These are phyloP conservation scores for Heptranchias perlo DNA, from an alignment of 2,113 vertebrate genomes.

Conservation along the genomic window DNA sequence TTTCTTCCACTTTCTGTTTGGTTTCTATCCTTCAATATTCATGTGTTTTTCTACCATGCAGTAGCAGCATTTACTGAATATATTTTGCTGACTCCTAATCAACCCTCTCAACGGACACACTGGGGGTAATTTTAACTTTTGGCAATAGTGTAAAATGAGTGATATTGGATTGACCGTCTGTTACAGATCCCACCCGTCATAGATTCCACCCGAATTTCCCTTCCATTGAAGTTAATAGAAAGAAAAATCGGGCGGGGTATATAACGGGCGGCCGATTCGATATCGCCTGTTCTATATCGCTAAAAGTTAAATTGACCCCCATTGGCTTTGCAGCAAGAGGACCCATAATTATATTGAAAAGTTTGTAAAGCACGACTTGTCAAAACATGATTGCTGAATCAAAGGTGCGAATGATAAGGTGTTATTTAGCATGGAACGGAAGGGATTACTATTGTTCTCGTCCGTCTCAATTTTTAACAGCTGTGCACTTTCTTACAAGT, in stretches of 20 bases:
- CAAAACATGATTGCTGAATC: neutral
- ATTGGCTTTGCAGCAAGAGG: neutral
- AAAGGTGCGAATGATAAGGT: conserved; percentile 53
- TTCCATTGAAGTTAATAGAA: neutral
- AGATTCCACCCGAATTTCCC: conserved; percentile 1
- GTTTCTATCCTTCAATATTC: conserved; percentile 1
- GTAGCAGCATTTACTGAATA: neutral
- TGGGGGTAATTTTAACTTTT: conserved; percentile 30
- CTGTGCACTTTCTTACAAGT: conserved; percentile 92
- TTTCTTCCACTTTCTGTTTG: neutral
- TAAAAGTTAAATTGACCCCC: neutral
- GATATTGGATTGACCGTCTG: neutral
- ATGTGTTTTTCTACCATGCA: neutral
- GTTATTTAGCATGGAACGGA: conserved; percentile 73
- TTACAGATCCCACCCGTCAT: neutral
- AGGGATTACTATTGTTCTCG: conserved; percentile 64
- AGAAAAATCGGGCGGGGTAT: neutral
- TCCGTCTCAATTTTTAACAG: conserved; percentile 75
- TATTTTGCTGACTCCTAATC: neutral
- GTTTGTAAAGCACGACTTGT: neutral
- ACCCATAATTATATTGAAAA: neutral
- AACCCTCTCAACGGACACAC: no score
- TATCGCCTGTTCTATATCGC: neutral
- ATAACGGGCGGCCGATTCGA: neutral
- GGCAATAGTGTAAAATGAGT: neutral